Conservation (phyloP, 1,140 invertebrate genomes). For the Lepidurus couesii region DNA sequence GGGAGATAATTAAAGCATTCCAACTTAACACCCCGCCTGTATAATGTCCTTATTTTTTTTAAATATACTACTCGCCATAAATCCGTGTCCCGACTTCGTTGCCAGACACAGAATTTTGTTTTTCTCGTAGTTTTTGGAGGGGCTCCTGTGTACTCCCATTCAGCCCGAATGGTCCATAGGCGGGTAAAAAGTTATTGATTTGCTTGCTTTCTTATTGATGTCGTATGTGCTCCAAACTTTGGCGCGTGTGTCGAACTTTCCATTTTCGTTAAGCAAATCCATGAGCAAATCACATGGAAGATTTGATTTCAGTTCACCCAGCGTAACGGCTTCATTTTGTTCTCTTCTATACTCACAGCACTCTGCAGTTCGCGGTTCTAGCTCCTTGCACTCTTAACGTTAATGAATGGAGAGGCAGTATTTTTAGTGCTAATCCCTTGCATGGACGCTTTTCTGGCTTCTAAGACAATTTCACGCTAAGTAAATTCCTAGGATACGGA, state of each 20-base stretch:
- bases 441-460: too few relatives aligned
- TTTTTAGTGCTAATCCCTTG: too few relatives aligned
- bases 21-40: too few relatives aligned
- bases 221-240: not conserved
- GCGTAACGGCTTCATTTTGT: not conserved
- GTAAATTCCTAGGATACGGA: too few relatives aligned
- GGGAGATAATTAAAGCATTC: too few relatives aligned
- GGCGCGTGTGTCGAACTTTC: not conserved
- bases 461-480: too few relatives aligned
- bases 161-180: not conserved
- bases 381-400: not conserved
- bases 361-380: not conserved
- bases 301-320: not conserved
- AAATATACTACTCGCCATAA: too few relatives aligned
- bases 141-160: not conserved
- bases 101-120: too few relatives aligned
- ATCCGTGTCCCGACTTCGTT: too few relatives aligned
- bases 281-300: not conserved
- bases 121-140: not conserved
- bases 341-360: not conserved
- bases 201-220: not conserved
- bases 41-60: too few relatives aligned
- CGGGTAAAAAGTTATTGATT: not conserved
- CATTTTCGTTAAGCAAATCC: not conserved
- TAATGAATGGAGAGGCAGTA: not conserved